These are phyloP conservation scores for Labroides dimidiatus DNA, from an alignment of 2,797 vertebrate genomes.

Conservation along the genomic window DNA sequence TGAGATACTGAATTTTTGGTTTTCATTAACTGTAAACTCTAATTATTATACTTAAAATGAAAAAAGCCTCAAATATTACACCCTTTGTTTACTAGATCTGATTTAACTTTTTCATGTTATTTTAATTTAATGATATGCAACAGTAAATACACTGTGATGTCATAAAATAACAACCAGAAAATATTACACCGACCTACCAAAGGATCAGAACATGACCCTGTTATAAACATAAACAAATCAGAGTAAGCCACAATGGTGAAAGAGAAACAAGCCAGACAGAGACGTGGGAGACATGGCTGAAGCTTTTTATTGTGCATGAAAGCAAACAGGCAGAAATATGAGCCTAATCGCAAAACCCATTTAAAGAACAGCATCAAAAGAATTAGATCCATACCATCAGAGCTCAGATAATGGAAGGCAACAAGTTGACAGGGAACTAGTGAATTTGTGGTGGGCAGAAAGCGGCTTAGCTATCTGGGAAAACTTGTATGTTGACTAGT, in stretches of 20 bases:
- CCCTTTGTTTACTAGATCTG: too few relatives aligned
- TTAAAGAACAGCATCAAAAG: constrained; percentile 65
- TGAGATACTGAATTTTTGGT: too few relatives aligned
- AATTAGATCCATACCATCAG: constrained; percentile 59
- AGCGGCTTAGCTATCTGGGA: constrained; percentile 62
- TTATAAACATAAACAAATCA: constrained; percentile 33
- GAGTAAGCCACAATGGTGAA: constrained; percentile 18
- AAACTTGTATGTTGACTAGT: constrained; percentile 71
- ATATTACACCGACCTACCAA: constrained; percentile 28
- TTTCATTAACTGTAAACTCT: too few relatives aligned
- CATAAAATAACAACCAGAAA: not conserved
- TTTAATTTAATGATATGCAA: too few relatives aligned
- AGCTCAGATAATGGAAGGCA: constrained; percentile 53
- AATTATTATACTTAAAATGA: too few relatives aligned
- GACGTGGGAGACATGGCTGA: constrained; percentile 13
- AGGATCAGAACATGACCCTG: constrained; percentile 17
- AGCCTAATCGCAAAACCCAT: constrained; percentile 59
- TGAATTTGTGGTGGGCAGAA: constrained; percentile 57
- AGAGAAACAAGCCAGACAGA: constrained; percentile 15
- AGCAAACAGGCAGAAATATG: constrained; percentile 52
- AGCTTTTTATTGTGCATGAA: constrained; percentile 43
- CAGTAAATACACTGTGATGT: too few relatives aligned
- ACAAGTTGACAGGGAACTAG: constrained; percentile 68
- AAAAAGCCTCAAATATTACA: too few relatives aligned
- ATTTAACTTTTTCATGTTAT: too few relatives aligned